A percentile compares a stretch with the other conserved stretches of the same genome.
Conservation (phyloP, 2,797 vertebrate genomes). For the Manis crassicaudata region DNA sequence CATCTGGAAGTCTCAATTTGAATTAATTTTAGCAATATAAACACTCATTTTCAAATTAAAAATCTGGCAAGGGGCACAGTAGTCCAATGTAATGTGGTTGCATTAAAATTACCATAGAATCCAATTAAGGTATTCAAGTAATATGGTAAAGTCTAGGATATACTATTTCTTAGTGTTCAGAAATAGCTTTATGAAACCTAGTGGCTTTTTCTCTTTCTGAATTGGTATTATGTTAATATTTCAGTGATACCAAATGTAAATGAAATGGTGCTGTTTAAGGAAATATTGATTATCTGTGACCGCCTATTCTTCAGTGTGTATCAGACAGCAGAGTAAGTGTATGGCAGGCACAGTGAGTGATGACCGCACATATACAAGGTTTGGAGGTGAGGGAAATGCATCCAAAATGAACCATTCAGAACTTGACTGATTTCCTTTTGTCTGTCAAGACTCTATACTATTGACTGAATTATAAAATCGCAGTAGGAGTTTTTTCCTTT, state of each 20-base stretch:
- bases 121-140: conserved; percentile 66
- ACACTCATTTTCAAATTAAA: conserved; percentile 60
- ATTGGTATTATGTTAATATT: conserved; percentile 79
- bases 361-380: conserved; percentile 63
- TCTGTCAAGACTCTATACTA: not conserved
- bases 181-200: conserved; percentile 60
- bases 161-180: conserved; percentile 60
- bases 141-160: conserved; percentile 54
- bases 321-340: conserved; percentile 81
- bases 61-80: not conserved
- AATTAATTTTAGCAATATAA: conserved; percentile 39
- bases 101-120: conserved; percentile 42
- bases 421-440: conserved; percentile 39
- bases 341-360: conserved; percentile 73
- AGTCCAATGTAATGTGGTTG: not conserved
- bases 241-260: conserved; percentile 79
- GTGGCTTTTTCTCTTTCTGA: conserved; percentile 73
- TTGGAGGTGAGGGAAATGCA: conserved; percentile 59
- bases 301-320: conserved; percentile 80
- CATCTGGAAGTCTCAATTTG: conserved; percentile 27
- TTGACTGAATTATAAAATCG: conserved; percentile 17
- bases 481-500: not conserved
- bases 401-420: conserved; percentile 66
- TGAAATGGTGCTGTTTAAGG: conserved; percentile 79
- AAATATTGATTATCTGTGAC: conserved; percentile 80